Percentiles rank a stretch among this genome's conserved stretches.
These are phyloP conservation scores for Scaptomyza parva DNA, from an alignment of 2,888 invertebrate species.

Conservation along the genomic window DNA sequence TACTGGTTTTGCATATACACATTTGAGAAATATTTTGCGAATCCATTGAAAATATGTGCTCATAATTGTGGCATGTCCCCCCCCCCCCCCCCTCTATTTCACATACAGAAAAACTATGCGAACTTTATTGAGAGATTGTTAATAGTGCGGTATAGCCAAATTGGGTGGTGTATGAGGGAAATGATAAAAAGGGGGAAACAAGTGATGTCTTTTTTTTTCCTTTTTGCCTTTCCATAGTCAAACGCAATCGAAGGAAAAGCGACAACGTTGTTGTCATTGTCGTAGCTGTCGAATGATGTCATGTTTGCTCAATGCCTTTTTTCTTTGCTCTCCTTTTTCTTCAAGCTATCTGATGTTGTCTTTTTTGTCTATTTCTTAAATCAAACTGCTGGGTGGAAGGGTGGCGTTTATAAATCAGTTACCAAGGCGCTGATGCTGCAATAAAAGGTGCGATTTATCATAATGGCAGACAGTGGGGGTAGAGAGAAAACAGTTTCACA, in stretches of 20 bases:
- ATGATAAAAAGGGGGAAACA: neutral
- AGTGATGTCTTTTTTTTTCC: constrained; percentile 8
- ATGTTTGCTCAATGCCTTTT: constrained; percentile 56
- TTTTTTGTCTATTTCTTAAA: constrained; percentile 50
- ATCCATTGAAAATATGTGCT: constrained; percentile 55
- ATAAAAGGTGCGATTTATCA: constrained; percentile 82
- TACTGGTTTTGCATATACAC: constrained; percentile 40
- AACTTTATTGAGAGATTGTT: constrained; percentile 29
- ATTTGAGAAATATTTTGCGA: constrained; percentile 27
- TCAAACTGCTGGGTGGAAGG: constrained; percentile 7
- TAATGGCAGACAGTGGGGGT: constrained; percentile 54
- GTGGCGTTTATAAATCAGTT: constrained; percentile 73
- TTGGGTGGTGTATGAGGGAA: constrained; percentile 12
- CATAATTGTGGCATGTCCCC: constrained; percentile 55
- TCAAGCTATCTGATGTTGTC: constrained; percentile 2
- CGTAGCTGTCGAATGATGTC: constrained; percentile 74
- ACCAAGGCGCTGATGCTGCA: constrained; percentile 79
- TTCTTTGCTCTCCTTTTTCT: constrained; percentile 4
- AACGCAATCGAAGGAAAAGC: constrained; percentile 60
- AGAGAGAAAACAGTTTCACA: neutral
- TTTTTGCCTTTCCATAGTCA: constrained; percentile 15
- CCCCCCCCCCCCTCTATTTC: neutral
- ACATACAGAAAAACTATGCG: constrained; percentile 9
- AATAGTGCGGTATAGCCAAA: constrained; percentile 23
- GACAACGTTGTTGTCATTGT: constrained; percentile 61